Conservation (phyloP, 2,797 vertebrate genomes). For the Galago senegalensis region DNA sequence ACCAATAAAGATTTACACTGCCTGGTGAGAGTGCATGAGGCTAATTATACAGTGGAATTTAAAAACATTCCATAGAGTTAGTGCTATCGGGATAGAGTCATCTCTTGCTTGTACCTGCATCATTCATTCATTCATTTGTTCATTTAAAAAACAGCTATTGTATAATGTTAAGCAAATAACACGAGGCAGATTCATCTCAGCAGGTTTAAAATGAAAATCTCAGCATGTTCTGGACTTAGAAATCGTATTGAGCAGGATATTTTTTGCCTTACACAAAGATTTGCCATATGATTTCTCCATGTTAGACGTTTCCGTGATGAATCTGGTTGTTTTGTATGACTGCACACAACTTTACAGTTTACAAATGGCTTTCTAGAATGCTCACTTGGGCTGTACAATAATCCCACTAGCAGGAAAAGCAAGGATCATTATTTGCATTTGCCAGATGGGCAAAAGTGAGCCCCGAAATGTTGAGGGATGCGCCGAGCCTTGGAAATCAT, state of each 20-base stretch:
- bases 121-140: neutral
- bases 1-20: slow-evolving; percentile 42
- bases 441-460: neutral
- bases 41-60: slow-evolving; percentile 37
- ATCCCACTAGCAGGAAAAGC: neutral
- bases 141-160: neutral
- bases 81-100: neutral
- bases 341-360: neutral
- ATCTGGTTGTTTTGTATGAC: neutral
- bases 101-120: neutral
- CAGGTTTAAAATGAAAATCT: slow-evolving; percentile 7
- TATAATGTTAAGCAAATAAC: neutral
- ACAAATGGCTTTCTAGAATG: neutral
- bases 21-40: neutral
- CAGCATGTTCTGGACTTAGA: neutral
- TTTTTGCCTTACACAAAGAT: neutral
- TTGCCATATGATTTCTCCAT: neutral
- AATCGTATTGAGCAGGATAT: neutral
- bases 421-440: neutral
- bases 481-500: neutral
- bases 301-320: neutral
- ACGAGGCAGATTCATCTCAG: neutral
- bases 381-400: neutral
- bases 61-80: neutral
- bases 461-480: neutral